phyloP scores from a whole-genome alignment of 2,113 vertebrate genomes.

The Burhinus bistriatus region DNA sequence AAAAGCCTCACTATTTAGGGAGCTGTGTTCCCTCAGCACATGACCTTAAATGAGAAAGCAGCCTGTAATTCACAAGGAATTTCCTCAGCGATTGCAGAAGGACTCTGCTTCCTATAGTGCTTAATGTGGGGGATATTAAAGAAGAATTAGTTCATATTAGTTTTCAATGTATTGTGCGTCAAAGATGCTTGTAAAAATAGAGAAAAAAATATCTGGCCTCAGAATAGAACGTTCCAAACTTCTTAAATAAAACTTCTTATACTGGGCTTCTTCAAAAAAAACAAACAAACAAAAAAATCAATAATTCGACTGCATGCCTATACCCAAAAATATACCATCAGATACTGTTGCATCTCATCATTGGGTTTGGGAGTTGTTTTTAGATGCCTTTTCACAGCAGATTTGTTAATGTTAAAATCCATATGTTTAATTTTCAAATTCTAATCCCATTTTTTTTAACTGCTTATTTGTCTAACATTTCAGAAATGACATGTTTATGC shows the following conservation, averaged over 20 bases:
- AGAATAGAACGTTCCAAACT: background rate
- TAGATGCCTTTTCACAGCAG: background rate
- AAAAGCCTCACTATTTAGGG: slow-evolving; percentile 66
- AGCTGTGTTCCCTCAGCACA: slow-evolving; percentile 62
- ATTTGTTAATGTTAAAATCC: background rate
- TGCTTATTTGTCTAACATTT: background rate
- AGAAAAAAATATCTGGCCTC: background rate
- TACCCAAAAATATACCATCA: background rate
- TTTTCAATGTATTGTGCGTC: background rate
- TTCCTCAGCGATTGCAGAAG: slow-evolving; percentile 41
- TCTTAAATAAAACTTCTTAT: background rate
- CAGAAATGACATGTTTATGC: background rate
- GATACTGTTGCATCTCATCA: background rate
- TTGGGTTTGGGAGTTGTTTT: background rate
- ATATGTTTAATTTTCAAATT: background rate
- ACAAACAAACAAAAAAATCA: too few species aligned
- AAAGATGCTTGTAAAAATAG: slow-evolving; percentile 9
- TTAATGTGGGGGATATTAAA: slow-evolving; percentile 48
- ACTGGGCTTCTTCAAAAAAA: background rate
- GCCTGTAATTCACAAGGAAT: slow-evolving; percentile 67
- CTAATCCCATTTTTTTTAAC: background rate
- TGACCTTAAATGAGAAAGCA: slow-evolving; percentile 70
- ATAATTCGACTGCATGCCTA: background rate
- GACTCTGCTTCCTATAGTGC: slow-evolving; percentile 38
- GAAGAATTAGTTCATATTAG: background rate